Percentiles rank a stretch among this genome's conserved stretches.
Evolutionary conservation across 2,888 invertebrate species (phyloP).

Genomic region (Sympetrum striolatum): DNA sequence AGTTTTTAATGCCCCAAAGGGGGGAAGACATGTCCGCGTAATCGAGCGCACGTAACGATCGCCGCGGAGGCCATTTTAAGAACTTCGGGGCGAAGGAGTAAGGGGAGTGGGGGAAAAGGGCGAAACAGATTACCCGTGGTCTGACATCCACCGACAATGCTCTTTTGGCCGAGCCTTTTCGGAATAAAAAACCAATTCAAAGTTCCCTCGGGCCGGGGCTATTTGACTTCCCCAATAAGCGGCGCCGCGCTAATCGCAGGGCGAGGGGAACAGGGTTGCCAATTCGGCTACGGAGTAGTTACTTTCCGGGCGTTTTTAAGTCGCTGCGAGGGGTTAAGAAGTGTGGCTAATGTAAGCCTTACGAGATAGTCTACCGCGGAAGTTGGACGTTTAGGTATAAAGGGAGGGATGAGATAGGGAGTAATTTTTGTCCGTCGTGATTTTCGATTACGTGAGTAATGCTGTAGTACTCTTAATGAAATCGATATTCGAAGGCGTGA

Average conservation of each 20-base stretch:
- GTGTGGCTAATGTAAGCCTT: too few species aligned
- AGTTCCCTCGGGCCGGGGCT: neutral
- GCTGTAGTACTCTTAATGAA: too few species aligned
- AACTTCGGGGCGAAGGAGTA: neutral
- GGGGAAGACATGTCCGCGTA: neutral
- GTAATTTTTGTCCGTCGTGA: too few species aligned
- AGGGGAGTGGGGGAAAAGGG: neutral
- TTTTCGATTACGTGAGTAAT: too few species aligned
- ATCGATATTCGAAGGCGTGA: too few species aligned
- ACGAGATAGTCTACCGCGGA: too few species aligned
- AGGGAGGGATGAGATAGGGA: too few species aligned
- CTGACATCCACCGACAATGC: neutral
- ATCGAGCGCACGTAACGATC: neutral
- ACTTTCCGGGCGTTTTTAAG: too few species aligned
- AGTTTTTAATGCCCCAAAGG: neutral
- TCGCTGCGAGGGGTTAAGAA: too few species aligned
- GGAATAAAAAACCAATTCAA: neutral
- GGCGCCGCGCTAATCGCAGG: neutral
- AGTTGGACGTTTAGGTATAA: too few species aligned
- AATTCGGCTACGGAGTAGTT: too few species aligned
- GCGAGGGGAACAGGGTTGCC: neutral
- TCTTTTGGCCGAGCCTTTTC: neutral
- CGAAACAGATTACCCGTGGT: neutral
- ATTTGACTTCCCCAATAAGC: neutral
- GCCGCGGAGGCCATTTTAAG: neutral